Evolutionary conservation across 2,888 invertebrate species (phyloP).

Genomic region (Cinara cedri): DNA sequence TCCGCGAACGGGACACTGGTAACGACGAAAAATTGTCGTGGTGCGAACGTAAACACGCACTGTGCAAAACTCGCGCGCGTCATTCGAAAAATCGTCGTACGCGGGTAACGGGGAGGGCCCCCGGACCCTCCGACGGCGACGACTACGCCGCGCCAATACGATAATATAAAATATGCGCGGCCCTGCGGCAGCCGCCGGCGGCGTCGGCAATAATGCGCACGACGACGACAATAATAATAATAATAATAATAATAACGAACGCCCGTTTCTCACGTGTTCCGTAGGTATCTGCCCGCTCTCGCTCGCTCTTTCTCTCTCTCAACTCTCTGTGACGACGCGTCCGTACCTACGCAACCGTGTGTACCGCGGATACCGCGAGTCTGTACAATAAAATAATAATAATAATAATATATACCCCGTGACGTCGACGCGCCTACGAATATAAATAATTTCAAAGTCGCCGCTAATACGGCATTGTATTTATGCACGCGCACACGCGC

Average conservation of each 20-base stretch:
- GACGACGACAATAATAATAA: conserved; percentile 15
- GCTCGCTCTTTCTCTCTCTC: too few relatives aligned
- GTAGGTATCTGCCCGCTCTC: neutral
- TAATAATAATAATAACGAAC: conserved; percentile 51
- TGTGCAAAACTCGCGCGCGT: neutral
- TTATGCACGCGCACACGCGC: conserved; percentile 41
- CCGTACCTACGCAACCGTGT: neutral
- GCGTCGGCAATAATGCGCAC: conserved; percentile 24
- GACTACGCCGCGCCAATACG: conserved; percentile 6
- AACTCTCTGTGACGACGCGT: too few relatives aligned
- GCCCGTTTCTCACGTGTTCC: conserved; percentile 52
- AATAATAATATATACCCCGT: conserved; percentile 10
- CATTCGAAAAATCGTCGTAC: neutral
- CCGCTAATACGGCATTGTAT: conserved; percentile 49
- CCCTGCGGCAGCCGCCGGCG: conserved; percentile 26
- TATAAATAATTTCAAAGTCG: neutral
- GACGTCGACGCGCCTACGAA: conserved; percentile 3
- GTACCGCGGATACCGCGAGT: too few relatives aligned
- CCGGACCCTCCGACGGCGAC: conserved; percentile 23
- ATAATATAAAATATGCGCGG: conserved; percentile 9
- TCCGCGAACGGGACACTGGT: too few relatives aligned
- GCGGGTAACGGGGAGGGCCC: conserved; percentile 3
- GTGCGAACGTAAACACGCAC: too few relatives aligned
- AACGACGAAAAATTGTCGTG: too few relatives aligned
- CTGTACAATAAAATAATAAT: neutral